Evolutionary conservation across 2,113 vertebrate genomes (phyloP), one percentile per base, ranked within the genome.

Genomic region (Canis aureus): DNA sequence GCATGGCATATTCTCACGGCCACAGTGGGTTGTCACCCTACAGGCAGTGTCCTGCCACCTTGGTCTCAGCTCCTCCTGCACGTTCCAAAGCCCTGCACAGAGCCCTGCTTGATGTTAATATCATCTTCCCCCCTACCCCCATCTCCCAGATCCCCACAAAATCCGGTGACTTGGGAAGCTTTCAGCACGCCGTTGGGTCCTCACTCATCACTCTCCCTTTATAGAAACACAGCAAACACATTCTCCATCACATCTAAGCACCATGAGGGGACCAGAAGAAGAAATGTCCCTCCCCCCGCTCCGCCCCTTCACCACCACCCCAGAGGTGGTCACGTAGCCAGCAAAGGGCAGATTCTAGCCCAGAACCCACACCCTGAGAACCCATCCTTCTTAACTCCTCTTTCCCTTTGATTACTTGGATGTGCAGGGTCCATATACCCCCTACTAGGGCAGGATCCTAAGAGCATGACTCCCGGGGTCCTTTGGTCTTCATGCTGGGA

Each of bases 1-100:
- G 29, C 59, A 4, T 8, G 0, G 0, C 57, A 64, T 57, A 53
- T 1, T 20, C 29, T 3, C 0, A 0, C 3, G 55, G 62, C 69
- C 84, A 12, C 62, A n/a, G 19, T 6, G 17, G n/a, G 10, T 35
- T 27, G 23, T 67, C n/a, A 1, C 62, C 73, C 74, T 49, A 29
- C 16, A 23, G 13, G 32, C 27, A 79, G n/a, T 8, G 25, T 69
- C 74, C 8, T 0, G 2, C 59, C 35, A 11, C 62, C 32, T 9
- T 11, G 64, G 25, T 55, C 64, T 79, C 29, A 19, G 53, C 55
- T 35, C 23, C 69, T 86, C 57, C 80, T 51, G 11, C 71, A 55
- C 10, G 0, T 53, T 20, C 83, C 43, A 53, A 43, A 60, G 51
- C 57, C 80, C 81, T 3, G 3, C 32, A 9, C 19, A 17, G 11